A percentile compares a stretch with the other conserved stretches of the same genome.
Conservation (phyloP, 2,797 vertebrate genomes). For the Mormyrops attenuatus region DNA sequence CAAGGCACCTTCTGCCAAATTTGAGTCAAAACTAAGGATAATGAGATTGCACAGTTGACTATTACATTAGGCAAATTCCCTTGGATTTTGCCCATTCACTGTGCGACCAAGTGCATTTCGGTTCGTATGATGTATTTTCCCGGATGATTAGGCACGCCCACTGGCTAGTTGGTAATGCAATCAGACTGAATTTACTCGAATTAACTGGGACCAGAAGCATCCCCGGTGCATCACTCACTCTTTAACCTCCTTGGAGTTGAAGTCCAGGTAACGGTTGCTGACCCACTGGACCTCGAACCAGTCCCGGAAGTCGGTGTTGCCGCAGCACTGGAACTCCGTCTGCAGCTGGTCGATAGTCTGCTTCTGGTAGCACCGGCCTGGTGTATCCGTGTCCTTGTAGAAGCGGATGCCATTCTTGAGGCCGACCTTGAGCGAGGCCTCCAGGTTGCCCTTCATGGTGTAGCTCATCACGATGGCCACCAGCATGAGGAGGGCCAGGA, state of each 20-base stretch:
- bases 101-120: background rate
- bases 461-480: slow-evolving; percentile 67
- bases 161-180: background rate
- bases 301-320: slow-evolving; percentile 73
- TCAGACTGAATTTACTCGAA: background rate
- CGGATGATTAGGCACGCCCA: background rate
- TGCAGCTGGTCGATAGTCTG: slow-evolving; percentile 76
- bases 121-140: background rate
- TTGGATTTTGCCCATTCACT: slow-evolving; percentile 1
- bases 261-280: slow-evolving; percentile 82
- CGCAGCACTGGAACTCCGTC: slow-evolving; percentile 78
- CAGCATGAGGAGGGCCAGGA: slow-evolving; percentile 68
- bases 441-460: slow-evolving; percentile 67
- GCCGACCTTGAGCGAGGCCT: slow-evolving; percentile 65
- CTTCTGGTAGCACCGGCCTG: slow-evolving; percentile 77
- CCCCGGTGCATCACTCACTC: slow-evolving; percentile 60
- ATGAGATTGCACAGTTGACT: slow-evolving; percentile 1
- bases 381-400: slow-evolving; percentile 84
- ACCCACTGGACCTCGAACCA: slow-evolving; percentile 89
- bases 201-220: background rate
- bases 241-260: slow-evolving; percentile 74
- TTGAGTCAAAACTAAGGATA: background rate
- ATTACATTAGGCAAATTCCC: background rate
- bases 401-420: slow-evolving; percentile 72
- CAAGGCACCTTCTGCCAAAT: background rate